Evolutionary conservation across 2,113 vertebrate species (phyloP).

Genomic region (Gopherus flavomarginatus): DNA sequence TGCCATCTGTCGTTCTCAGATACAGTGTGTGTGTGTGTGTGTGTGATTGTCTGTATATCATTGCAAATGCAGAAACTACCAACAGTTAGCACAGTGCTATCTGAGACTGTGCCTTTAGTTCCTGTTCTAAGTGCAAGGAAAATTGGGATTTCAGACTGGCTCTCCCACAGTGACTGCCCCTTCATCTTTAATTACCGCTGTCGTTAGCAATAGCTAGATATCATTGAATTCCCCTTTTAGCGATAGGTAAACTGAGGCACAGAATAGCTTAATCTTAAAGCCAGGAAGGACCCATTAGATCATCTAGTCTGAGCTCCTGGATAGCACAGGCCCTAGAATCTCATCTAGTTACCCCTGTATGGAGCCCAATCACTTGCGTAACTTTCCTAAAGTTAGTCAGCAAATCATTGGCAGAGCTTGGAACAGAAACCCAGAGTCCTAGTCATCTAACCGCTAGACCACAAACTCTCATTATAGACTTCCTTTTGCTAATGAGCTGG

Average conservation of each 20-base stretch:
- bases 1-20: not conserved
- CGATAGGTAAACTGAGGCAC: conserved; percentile 42
- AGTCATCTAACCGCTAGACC: not conserved
- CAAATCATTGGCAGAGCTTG: not conserved
- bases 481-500: accelerated
- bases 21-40: too few species aligned
- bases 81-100: not conserved
- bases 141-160: not conserved
- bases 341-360: not conserved
- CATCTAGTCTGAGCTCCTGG: not conserved
- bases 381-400: conserved; percentile 10
- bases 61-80: not conserved
- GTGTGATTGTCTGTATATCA: too few species aligned
- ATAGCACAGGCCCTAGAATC: conserved; percentile 20
- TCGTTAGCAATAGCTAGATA: too few species aligned
- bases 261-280: not conserved
- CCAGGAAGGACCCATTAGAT: not conserved
- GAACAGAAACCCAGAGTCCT: not conserved
- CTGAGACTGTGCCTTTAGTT: not conserved
- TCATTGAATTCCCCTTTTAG: not conserved
- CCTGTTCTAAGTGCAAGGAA: not conserved
- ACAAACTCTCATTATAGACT: accelerated
- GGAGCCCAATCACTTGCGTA: not conserved
- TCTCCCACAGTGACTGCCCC: not conserved
- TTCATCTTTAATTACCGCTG: not conserved